Evolutionary conservation across 2,888 invertebrate genomes (phyloP).

Genomic region (Sminthurinus aureus): DNA sequence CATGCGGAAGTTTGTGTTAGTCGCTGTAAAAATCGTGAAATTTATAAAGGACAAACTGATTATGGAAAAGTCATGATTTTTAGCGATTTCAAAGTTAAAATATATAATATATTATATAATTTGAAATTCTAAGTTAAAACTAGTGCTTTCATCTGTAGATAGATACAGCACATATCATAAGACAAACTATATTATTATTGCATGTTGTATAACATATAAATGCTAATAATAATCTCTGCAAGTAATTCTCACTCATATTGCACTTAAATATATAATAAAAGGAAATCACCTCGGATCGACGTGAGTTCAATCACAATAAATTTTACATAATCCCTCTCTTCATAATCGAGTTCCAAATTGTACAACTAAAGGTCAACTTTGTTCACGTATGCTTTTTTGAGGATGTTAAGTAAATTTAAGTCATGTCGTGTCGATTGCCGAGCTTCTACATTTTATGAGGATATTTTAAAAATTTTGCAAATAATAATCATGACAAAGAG

Average conservation of each 20-base stretch:
- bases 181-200: background rate
- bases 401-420: background rate
- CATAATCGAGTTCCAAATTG: background rate
- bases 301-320: background rate
- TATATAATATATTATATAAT: no score
- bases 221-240: no score
- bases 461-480: no score
- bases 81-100: background rate
- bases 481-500: no score
- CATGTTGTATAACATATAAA: background rate
- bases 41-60: background rate
- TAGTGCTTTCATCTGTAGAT: no score
- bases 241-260: no score
- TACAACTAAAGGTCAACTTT: background rate
- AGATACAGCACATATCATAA: background rate
- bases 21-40: background rate
- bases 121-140: no score
- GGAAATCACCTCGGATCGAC: background rate
- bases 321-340: background rate
- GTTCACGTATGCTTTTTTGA: background rate
- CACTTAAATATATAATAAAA: background rate
- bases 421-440: background rate
- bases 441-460: no score
- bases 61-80: background rate
- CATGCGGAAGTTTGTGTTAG: background rate